phyloP scores from a whole-genome alignment of 2,797 vertebrate species.

The Rhodeus uyekii region DNA sequence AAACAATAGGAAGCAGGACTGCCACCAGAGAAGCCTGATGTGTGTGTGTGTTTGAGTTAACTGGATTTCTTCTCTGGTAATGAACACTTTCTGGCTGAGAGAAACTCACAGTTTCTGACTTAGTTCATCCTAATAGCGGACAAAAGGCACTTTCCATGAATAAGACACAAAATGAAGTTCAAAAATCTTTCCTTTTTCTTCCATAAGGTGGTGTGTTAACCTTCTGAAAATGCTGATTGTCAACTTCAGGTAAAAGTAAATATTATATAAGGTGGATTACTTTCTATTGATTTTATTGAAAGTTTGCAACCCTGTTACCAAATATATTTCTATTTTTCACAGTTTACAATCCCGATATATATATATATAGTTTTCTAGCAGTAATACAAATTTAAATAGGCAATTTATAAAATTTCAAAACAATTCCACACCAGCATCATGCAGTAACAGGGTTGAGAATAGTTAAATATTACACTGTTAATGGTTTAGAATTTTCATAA shows the following conservation, averaged over 20 bases:
- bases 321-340: not conserved
- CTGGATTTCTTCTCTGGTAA: constrained; percentile 55
- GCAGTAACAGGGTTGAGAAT: not conserved
- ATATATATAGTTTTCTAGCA: not conserved
- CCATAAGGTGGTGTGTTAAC: not conserved
- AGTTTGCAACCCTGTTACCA: not conserved
- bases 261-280: not conserved
- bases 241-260: not conserved
- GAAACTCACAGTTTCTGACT: not conserved
- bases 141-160: not conserved
- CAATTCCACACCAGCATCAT: not conserved
- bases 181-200: not conserved
- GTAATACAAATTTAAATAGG: not conserved
- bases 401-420: not conserved
- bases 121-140: not conserved
- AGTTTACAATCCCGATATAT: not conserved
- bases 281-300: not conserved
- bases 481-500: no score
- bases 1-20: constrained; percentile 73
- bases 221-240: not conserved
- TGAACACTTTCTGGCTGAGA: not conserved
- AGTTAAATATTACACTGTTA: not conserved
- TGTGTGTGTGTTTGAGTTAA: constrained; percentile 62
- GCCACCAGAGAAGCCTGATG: constrained; percentile 62
- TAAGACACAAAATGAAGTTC: not conserved